Conservation (phyloP, 2,797 vertebrate genomes). For the Pseudochromis fuscus region DNA sequence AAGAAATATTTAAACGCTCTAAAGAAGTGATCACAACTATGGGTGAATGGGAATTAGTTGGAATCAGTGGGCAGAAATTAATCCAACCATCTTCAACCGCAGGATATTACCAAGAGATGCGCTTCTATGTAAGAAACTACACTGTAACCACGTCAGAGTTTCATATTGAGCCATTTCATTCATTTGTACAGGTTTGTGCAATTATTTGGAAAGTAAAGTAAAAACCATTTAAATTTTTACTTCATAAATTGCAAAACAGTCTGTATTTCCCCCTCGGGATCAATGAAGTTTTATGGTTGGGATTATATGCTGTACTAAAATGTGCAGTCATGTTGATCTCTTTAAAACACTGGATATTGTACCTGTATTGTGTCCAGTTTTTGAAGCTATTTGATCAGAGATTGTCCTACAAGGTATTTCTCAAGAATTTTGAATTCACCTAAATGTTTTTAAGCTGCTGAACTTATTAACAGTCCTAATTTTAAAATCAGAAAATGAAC, state of each 20-base stretch:
- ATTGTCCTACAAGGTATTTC: background rate
- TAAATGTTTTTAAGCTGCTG: background rate
- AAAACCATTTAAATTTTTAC: too few species aligned
- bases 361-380: background rate
- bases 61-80: slow-evolving; percentile 44
- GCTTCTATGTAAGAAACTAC: slow-evolving; percentile 59
- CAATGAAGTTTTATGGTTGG: too few species aligned
- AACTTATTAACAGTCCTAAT: background rate
- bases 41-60: slow-evolving; percentile 81
- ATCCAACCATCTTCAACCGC: fast-evolving
- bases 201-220: too few species aligned
- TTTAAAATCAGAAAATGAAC: too few species aligned
- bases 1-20: slow-evolving; percentile 52
- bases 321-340: too few species aligned
- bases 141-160: background rate
- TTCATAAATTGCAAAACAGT: too few species aligned
- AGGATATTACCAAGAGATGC: slow-evolving; percentile 42
- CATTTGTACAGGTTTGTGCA: too few species aligned
- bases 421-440: background rate
- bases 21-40: slow-evolving; percentile 61
- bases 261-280: too few species aligned
- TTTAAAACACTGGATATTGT: background rate
- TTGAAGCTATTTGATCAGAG: background rate
- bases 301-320: too few species aligned
- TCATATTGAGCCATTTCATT: background rate